These are phyloP conservation scores for Denticeps clupeoides DNA, from an alignment of 2,797 vertebrate species.

Conservation along the genomic window DNA sequence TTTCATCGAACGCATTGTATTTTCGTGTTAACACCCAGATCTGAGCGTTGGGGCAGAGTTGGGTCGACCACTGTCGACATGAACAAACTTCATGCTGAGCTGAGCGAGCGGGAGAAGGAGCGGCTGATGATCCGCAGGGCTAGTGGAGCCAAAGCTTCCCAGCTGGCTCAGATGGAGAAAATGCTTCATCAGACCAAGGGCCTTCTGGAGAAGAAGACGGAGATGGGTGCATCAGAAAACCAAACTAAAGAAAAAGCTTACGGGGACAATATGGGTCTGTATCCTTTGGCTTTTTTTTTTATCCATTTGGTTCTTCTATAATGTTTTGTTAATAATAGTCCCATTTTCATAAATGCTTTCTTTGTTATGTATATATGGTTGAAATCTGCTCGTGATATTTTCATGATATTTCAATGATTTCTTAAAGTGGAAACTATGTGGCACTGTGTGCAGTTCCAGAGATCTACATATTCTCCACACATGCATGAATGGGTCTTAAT, in stretches of 20 bases:
- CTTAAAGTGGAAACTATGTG: no score
- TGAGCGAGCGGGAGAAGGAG: constrained; percentile 61
- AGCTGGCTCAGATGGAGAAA: constrained; percentile 72
- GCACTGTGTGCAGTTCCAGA: no score
- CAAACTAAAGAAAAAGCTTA: constrained; percentile 35
- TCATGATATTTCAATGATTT: no score
- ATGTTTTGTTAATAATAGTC: no score
- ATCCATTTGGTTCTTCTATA: neutral
- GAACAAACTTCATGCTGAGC: constrained; percentile 59
- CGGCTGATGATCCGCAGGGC: constrained; percentile 61
- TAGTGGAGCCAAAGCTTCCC: constrained; percentile 67
- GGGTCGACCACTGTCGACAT: constrained; percentile 56
- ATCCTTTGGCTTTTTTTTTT: constrained; percentile 6
- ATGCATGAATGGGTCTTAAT: neutral
- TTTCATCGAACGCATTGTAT: no score
- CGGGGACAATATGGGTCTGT: constrained; percentile 58
- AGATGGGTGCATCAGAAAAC: no score
- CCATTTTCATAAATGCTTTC: no score
- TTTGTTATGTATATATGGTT: no score
- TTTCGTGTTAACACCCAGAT: neutral
- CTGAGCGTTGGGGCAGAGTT: constrained; percentile 7
- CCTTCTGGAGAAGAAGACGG: constrained; percentile 69
- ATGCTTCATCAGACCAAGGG: constrained; percentile 71
- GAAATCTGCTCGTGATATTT: no score
- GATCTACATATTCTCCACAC: no score